Conservation (phyloP, 2,113 vertebrate genomes). For the Halichoeres trimaculatus region DNA sequence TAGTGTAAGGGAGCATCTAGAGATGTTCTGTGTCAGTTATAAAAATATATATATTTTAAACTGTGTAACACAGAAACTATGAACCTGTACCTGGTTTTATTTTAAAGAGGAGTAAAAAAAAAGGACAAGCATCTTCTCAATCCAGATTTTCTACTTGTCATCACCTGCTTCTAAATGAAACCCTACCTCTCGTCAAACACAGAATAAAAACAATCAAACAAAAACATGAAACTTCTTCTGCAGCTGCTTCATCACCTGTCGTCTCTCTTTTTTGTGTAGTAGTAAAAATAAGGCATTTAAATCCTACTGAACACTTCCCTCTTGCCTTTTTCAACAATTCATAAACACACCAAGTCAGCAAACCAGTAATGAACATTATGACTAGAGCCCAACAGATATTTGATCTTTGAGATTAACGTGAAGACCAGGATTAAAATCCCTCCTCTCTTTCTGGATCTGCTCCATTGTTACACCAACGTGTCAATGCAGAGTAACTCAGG, state of each 20-base stretch:
- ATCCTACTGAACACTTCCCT: constrained; percentile 65
- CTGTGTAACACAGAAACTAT: constrained; percentile 7
- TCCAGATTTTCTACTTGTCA: constrained; percentile 9
- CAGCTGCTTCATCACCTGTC: constrained; percentile 27
- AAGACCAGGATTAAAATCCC: no score
- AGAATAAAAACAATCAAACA: constrained; percentile 11
- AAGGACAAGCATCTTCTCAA: constrained; percentile 10
- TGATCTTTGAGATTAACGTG: background rate
- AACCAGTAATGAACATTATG: constrained; percentile 62
- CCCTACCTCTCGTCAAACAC: constrained; percentile 9
- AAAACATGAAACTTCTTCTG: constrained; percentile 23
- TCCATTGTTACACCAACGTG: background rate
- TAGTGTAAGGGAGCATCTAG: background rate
- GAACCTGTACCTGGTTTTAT: background rate
- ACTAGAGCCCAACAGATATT: background rate
- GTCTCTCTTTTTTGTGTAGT: constrained; percentile 1
- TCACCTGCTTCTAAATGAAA: constrained; percentile 10
- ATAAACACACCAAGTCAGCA: constrained; percentile 61
- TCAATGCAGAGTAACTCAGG: background rate
- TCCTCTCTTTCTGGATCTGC: no score
- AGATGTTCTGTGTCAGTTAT: constrained; percentile 30
- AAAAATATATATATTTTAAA: constrained; percentile 65
- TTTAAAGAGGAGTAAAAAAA: constrained; percentile 12
- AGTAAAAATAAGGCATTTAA: constrained; percentile 52
- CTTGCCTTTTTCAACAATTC: constrained; percentile 65